Base-by-base conservation (phyloP, 2,113 vertebrate species). In the Istiophorus platypterus region DNA sequence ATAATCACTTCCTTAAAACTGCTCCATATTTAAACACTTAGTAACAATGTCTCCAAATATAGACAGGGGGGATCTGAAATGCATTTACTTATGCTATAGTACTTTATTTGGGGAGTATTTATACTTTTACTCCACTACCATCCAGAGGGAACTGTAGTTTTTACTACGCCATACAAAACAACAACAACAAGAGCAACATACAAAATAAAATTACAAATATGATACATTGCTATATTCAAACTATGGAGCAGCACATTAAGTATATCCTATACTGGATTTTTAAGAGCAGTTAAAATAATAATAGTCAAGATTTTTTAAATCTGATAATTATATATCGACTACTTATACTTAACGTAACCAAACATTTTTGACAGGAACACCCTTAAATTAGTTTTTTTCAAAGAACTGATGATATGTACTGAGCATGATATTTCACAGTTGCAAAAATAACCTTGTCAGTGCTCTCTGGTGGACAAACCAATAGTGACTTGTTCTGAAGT, bases 1-100 rank as follows among this genome's bases (percentile, higher is more conserved):
- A 54, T 79, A 31, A 75, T 81, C 5, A 39, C 67, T 64, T 87
- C 56, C 72, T 82, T 45, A 49, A 41, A 57, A 56, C 13, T 3
- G 3, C 42, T 61, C 14, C 49, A 42, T 5, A 47, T 39, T 59
- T 52, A 56, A 76, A 49, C n/a, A 13, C 54, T 14, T 37, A 12
- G n/a, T 56, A 13, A 56, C 52, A 56, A 56, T 56, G 52, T 42
- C 37, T 31, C 5, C n/a, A 58, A 18, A 34, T 56, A n/a, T 15
- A 29, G 39, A 65, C 65, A 20, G 52, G 54, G 45, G 34, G 56
- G 17, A 39, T 61, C 37, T 4, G 29, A 47, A n/a, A 27, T 49
- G 56, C 18, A 34, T 65, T 49, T 27, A 27, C 37, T 22, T 22
- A 17, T 27, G 17, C 20, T 37, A 7, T 57, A 64, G 18, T 24